Evolutionary conservation across 64 coral and sea anemone species (phyloP), one percentile per base, ranked within the genome.

Genomic region (Catalaphyllia jardinei): DNA sequence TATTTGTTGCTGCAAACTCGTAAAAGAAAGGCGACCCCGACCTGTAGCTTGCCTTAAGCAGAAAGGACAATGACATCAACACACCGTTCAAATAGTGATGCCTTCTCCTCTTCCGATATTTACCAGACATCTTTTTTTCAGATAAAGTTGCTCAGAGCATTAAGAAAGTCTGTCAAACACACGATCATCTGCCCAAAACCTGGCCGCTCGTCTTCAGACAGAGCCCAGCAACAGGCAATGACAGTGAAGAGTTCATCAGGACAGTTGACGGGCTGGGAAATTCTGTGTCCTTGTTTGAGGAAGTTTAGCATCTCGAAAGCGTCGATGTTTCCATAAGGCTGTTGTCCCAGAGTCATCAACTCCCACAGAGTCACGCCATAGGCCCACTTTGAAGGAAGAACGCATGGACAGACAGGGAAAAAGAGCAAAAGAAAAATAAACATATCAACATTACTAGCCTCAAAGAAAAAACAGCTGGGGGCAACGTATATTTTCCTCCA

Each of bases 261-360:
- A 29, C 97, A 99, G 29, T 95, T 95, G 31, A 95, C 62, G 14
- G 97, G 97, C 83, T 99, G 97, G 9, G 94, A 94, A 22, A 99
- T 95, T 42, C 97, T 89, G 87, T 99, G 97, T 22, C 97, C 97
- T 73, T 99, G 92, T 77, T 99, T 99, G 12, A 99, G 89, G 76
- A 95, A 99, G 79, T 93, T 91, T 28, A 93, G 89, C 97, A 99
- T 99, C 91, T 99, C 97, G 79, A 99, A 99, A 27, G 97, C 93
- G 63, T 99, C 97, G 52, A 99, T 99, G 62, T 92, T 99, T 14
- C 87, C 91, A 29, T 99, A 99, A 19, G 97, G 97, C 75, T 99
- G 97, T 57, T 95, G 97, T 33, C 93, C 97, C 57, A 99, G 29
- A 38, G 97, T 99, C 64, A 99, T 86, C 10, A 99, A 88, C 83